Conservation (phyloP, 2,113 vertebrate genomes). For the Pseudois nayaur region DNA sequence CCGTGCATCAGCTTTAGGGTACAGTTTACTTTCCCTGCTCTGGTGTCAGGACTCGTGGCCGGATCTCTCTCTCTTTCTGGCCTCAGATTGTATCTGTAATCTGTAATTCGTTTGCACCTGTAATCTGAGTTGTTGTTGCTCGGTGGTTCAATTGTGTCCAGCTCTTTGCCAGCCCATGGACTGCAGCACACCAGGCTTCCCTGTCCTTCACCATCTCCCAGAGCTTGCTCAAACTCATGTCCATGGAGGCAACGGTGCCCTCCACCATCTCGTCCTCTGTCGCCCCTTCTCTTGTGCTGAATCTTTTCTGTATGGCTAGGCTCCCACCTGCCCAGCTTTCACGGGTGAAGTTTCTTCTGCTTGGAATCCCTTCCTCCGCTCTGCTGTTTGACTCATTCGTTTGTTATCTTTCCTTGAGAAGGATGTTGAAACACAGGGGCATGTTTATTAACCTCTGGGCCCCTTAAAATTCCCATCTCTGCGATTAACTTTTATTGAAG, state of each 20-base stretch:
- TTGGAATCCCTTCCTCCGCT: neutral
- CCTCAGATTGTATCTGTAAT: accelerated
- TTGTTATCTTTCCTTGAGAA: neutral
- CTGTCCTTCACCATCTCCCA: neutral
- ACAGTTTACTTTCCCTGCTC: neutral
- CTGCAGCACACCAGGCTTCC: neutral
- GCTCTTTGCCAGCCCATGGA: neutral
- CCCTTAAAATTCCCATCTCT: neutral
- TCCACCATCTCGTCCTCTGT: neutral
- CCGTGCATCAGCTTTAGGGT: accelerated
- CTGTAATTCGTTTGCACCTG: accelerated
- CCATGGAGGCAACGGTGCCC: neutral
- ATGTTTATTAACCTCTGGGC: accelerated
- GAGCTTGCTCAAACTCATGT: neutral
- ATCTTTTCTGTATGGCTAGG: accelerated
- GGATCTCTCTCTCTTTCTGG: neutral
- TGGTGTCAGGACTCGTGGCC: neutral
- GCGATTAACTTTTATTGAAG: neutral
- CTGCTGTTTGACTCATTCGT: neutral
- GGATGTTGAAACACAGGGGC: accelerated
- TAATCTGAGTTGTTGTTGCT: neutral
- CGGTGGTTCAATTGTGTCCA: neutral
- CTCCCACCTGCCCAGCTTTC: neutral
- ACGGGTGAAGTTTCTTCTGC: accelerated
- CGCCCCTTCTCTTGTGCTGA: neutral